Conservation (phyloP, 2,797 vertebrate genomes). For the Esox lucius region DNA sequence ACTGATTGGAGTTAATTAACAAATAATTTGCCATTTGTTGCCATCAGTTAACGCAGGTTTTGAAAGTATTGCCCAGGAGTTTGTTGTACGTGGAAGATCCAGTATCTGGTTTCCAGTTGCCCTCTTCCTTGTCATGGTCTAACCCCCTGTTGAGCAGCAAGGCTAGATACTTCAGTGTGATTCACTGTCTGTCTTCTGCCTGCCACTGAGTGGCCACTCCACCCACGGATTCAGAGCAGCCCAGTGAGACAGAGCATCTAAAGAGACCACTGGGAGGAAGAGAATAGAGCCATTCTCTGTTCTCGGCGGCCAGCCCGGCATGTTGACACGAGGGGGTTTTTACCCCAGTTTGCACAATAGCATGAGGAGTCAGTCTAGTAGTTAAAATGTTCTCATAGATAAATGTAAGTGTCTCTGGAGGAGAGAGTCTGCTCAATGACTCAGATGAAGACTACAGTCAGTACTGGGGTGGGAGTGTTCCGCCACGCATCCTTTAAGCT, state of each 20-base stretch:
- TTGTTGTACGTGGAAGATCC: background rate
- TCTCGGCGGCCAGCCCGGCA: background rate
- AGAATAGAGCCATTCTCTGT: conserved; percentile 2
- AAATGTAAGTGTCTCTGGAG: background rate
- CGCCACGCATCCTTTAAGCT: too few species aligned
- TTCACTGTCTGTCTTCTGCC: background rate
- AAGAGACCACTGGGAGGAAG: background rate
- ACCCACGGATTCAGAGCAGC: background rate
- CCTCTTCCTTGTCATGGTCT: background rate
- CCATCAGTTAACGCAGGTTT: background rate
- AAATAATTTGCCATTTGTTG: background rate
- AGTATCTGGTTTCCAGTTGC: background rate
- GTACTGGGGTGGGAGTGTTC: too few species aligned
- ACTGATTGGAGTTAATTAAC: too few species aligned
- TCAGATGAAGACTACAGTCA: too few species aligned
- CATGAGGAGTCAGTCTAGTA: background rate
- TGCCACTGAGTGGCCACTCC: conserved; percentile 1
- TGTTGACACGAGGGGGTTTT: background rate
- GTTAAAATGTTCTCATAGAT: background rate
- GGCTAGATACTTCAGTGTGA: background rate
- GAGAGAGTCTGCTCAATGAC: too few species aligned
- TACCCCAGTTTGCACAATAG: background rate
- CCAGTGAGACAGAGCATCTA: background rate
- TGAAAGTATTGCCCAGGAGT: background rate
- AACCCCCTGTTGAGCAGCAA: background rate